Conservation (phyloP, 1,140 invertebrate species). For the Drosophila pandora region DNA sequence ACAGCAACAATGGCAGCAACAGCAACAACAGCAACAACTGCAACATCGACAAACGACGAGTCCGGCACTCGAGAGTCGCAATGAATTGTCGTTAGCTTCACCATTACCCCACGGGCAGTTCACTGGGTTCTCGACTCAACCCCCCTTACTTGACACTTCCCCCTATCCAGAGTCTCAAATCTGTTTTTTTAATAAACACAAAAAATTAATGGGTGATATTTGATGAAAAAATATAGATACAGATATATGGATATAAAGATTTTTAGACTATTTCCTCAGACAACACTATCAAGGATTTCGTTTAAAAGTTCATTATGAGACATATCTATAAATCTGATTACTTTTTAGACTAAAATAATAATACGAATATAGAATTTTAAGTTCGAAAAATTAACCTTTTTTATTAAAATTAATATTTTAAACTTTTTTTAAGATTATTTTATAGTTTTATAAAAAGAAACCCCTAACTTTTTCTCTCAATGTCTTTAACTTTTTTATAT, state of each 20-base stretch:
- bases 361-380: no score
- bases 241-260: background rate
- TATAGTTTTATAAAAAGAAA: no score
- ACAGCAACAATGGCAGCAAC: background rate
- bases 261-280: background rate
- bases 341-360: no score
- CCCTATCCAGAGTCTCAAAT: background rate
- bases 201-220: background rate
- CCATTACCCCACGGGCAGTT: conserved; percentile 53
- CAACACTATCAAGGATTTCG: no score
- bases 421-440: no score
- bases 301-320: no score
- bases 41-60: conserved; percentile 21
- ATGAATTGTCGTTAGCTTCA: conserved; percentile 71
- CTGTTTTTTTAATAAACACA: background rate
- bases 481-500: conserved; percentile 27
- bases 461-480: conserved; percentile 2
- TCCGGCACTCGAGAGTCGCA: conserved; percentile 63
- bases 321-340: no score
- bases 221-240: background rate
- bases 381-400: no score
- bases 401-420: no score
- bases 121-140: conserved; percentile 8
- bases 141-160: background rate
- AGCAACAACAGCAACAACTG: conserved; percentile 3